Base-by-base conservation (phyloP, 2,888 invertebrate species). In the Furcula furcula region DNA sequence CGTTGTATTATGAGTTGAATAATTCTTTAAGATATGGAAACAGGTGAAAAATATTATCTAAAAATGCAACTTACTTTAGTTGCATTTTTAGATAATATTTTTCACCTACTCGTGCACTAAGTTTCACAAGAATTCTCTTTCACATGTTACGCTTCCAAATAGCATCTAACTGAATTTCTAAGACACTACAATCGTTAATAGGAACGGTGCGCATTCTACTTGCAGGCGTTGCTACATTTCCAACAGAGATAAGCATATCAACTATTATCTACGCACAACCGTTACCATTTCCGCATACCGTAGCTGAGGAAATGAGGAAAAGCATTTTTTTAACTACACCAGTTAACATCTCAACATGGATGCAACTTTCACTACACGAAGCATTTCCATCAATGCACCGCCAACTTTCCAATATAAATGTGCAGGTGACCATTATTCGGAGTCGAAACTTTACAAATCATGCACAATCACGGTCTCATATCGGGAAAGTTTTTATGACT, bases 381-480 rank as follows among this genome's bases (percentile, higher is more conserved):
- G 16, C 10, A 78, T 79, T 81, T 80, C 75, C 83, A 84, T 80
- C 74, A 76, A 69, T 72, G 65, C 64, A 28, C 68, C 67, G 67
- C 64, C 71, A 63, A 80, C 85, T 85, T 86, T 84, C 87, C 82
- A 86, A 82, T 78, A 76, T 67, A 68, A 65, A 76, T 73, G 72
- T 70, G 70, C 65, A 7, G 73, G 58, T 62, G 65, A 60, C 59
- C 65, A 70, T 70, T 72, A 65, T 66, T 65, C 58, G 38, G 49
- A 56, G 60, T 46, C 54, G 52, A 50, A 63, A 50, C 53, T 54
- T 59, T 68, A 70, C 58, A 44, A 53, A 71, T 80, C 78, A 77
- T 80, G 81, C 79, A 65, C 71, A 69, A 78, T 79, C 79, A 76
- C 64, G 69, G 55, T 54, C 46, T 54, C 43, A 30, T 46, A 67